Evolutionary conservation across 2,797 vertebrate species (phyloP), one percentile per base, ranked within the genome.

Genomic region (Coilia nasus): DNA sequence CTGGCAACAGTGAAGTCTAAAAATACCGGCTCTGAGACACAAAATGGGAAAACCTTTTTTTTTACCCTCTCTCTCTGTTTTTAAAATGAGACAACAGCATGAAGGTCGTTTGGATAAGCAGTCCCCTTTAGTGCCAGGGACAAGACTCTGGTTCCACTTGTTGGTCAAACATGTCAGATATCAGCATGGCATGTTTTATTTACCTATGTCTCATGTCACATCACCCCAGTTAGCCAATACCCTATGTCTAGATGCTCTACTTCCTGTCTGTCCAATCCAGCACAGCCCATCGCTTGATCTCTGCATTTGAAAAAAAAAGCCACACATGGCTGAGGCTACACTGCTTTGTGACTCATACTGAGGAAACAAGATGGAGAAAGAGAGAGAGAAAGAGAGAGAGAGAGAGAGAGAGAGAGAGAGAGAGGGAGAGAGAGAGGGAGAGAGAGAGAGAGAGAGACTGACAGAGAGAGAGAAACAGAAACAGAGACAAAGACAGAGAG

Each of bases 261-360:
- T 90, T 87, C 86, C 85, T 90, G 84, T 60, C 84, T 86, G 87
- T 88, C 87, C 84, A 86, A 82, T 78, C 19, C 35, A 41, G 71
- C 71, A 4, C 17, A 41, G 71, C 17, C 71, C 17, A 21, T 44
- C 71, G 31, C 31, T 44, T 78, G 71, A 78, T 78, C 84, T 85
- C 19, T 71, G 80, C 85, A 87, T 89, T 89, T 83, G 87, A 87
- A 82, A n/a, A 44, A 54, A 54, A 9, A 54, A 9, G 14, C 46
- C 81, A 56, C 44, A 54, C 35, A 21, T 19, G 12, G 67, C 10
- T 81, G 83, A 83, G 84, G 75, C 83, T 84, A 88, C 60, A 81
- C 31, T 14, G 19, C 81, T 88, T 84, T 86, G 82, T 88, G 87
- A 89, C 82, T 90, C 88, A 90, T 86, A 82, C 83, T 84, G 47